Percentiles rank a stretch among this genome's conserved stretches.
Conservation (phyloP, 2,888 invertebrate species). For the Protonemura montana region DNA sequence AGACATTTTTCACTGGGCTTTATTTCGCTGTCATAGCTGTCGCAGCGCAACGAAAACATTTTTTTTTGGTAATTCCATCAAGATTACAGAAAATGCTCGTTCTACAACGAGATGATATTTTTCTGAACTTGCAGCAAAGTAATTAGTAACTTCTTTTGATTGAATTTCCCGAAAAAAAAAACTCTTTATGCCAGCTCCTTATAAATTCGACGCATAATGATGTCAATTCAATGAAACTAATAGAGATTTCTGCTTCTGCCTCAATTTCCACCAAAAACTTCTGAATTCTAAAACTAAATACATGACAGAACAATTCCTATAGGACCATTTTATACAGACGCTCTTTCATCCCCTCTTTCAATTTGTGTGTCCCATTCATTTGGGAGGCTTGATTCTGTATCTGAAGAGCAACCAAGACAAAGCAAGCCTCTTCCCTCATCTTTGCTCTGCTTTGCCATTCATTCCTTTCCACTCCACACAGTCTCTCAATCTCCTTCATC, state of each 20-base stretch:
- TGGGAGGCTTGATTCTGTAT: not conserved
- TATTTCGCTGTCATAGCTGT: not conserved
- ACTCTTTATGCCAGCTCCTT: not conserved
- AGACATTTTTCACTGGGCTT: not conserved
- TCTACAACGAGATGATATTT: not conserved
- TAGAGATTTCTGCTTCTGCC: not conserved
- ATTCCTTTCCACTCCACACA: not conserved
- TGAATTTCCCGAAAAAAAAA: not conserved
- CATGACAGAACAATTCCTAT: not conserved
- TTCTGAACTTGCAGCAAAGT: not conserved
- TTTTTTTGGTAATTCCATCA: not conserved
- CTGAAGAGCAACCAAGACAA: not conserved
- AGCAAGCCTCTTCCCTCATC: not conserved
- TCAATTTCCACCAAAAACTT: not conserved
- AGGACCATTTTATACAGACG: not conserved
- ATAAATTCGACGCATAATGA: not conserved
- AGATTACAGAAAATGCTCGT: not conserved
- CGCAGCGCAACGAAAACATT: not conserved
- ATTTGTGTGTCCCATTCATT: not conserved
- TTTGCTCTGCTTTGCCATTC: slow-evolving; percentile 12
- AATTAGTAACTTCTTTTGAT: not conserved
- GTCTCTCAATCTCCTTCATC: not conserved
- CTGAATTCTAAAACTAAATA: not conserved
- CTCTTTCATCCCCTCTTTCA: not conserved
- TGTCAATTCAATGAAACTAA: not conserved